Evolutionary conservation across 2,113 vertebrate species (phyloP), one percentile per base, ranked within the genome.

Genomic region (Semicossyphus pulcher): DNA sequence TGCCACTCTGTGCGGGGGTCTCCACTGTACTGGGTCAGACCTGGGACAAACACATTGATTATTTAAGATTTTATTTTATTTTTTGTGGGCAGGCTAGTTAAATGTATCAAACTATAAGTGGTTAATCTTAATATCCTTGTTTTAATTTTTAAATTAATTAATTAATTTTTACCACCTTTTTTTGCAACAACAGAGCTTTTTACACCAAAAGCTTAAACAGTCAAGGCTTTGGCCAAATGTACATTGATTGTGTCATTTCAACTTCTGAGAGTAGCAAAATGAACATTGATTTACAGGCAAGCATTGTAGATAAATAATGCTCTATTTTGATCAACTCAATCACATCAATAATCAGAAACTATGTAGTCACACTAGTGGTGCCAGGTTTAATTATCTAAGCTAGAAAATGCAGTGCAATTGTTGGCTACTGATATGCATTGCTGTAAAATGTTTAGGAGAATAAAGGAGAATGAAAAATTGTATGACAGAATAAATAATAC

Each of bases 1-100:
- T 97, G 92, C 97, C 97, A 99, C 85, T 99, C 97, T 0, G 97
- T 99, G 71, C 91, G 95, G 3, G 97, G 96, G 25, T 96, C 96
- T 1, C 97, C 95, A 32, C 97, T 99, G 91, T 99, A 99, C 90
- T 99, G 97, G 37, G 96, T 95, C 67, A 99, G 87, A 18, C 96
- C 97, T 99, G 74, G 21, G 41, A 73, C n/a, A 66, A 66, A 59
- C 31, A 54, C 3, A 51, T 23, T 41, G 7, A 28, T 60, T 36
- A 32, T 4, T 51, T 10, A 28, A 29, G 11, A 39, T 18, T 34
- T 20, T 21, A 29, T 9, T 44, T 18, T 14, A 29, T 57, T 16
- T n/a, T 5, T 51, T 16, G 3, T 12, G n/a, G n/a, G n/a, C n/a
- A n/a, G n/a, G n/a, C n/a, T n/a, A n/a, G n/a, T n/a, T n/a, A n/a